These are phyloP conservation scores for Drosophila suzukii DNA, from an alignment of 1,140 invertebrate species.

Conservation along the genomic window DNA sequence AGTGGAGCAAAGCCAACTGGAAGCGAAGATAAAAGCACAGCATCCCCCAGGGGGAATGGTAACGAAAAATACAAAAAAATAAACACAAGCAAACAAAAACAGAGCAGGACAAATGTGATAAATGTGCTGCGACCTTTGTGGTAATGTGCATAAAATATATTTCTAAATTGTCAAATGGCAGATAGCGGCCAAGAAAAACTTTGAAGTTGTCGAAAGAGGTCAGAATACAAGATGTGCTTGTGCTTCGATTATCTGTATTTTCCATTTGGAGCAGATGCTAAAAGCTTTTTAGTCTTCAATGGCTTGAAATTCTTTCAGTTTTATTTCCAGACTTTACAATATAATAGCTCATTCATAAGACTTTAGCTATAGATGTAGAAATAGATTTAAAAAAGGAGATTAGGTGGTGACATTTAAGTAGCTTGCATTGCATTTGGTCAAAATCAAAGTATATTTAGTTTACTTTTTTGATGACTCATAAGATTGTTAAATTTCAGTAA, in stretches of 20 bases:
- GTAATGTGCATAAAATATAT: constrained; percentile 65
- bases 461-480: too few relatives aligned
- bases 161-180: constrained; percentile 40
- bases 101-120: constrained; percentile 56
- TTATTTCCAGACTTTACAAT: not conserved
- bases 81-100: constrained; percentile 39
- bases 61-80: constrained; percentile 8
- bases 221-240: constrained; percentile 19
- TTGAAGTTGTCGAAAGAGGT: constrained; percentile 20
- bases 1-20: constrained; percentile 54
- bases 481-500: too few relatives aligned
- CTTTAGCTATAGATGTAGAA: too few relatives aligned
- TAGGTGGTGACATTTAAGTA: too few relatives aligned
- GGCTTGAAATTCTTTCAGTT: not conserved
- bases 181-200: not conserved
- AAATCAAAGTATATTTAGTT: too few relatives aligned
- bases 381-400: too few relatives aligned
- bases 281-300: constrained; percentile 16
- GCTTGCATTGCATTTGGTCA: too few relatives aligned
- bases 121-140: constrained; percentile 59
- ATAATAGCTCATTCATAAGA: too few relatives aligned
- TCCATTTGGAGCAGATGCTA: constrained; percentile 12
- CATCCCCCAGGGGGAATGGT: constrained; percentile 17
- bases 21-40: constrained; percentile 38
- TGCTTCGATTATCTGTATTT: constrained; percentile 33